Conservation (phyloP, 2,888 invertebrate genomes). For the Cetonia aurata region DNA sequence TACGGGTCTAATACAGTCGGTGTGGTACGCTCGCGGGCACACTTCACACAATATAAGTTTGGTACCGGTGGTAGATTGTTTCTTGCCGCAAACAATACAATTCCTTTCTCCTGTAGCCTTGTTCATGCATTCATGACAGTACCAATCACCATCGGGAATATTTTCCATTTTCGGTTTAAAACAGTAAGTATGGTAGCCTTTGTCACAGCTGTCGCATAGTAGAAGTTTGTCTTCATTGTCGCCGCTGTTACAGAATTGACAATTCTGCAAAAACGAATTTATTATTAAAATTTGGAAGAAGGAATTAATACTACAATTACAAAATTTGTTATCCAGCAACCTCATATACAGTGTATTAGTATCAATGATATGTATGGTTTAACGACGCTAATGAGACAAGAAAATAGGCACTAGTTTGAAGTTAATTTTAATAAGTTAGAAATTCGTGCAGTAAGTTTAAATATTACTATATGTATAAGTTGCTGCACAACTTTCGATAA, state of each 20-base stretch:
- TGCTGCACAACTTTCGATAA: not conserved
- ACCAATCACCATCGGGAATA: constrained; percentile 99
- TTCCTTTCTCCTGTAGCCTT: constrained; percentile 93
- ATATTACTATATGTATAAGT: not conserved
- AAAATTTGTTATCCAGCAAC: constrained; percentile 9
- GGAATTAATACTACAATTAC: constrained; percentile 14
- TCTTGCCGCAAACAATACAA: constrained; percentile 93
- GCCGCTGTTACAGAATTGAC: constrained; percentile 96
- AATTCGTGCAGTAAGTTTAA: too few species aligned
- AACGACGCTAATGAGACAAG: too few species aligned
- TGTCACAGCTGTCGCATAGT: constrained; percentile 97
- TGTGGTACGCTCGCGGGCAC: constrained; percentile 93
- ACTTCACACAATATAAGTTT: constrained; percentile 88
- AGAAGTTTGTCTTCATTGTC: constrained; percentile 96
- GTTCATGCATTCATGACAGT: constrained; percentile 95
- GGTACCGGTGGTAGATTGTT: constrained; percentile 67
- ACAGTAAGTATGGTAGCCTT: constrained; percentile 98
- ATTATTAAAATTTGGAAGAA: not conserved
- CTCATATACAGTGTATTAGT: too few species aligned
- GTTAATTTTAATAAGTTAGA: too few species aligned
- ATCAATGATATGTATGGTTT: too few species aligned
- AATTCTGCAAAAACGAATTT: constrained; percentile 75
- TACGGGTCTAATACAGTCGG: constrained; percentile 92
- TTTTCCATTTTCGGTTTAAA: constrained; percentile 97
- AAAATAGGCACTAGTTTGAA: too few species aligned